Conservation (phyloP, 2,888 invertebrate genomes). For the Meteorus colon region DNA sequence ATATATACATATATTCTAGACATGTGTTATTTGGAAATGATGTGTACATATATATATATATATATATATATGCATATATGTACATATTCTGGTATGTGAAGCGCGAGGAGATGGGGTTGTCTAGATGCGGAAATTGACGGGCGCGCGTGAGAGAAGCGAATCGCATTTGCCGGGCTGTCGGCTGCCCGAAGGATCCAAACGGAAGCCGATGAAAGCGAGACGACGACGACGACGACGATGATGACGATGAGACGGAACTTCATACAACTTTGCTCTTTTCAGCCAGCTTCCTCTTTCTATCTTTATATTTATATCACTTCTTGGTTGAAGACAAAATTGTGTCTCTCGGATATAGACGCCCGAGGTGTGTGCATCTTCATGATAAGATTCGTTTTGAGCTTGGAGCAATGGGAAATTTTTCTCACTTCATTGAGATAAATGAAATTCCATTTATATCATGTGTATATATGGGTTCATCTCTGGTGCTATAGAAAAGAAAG, state of each 20-base stretch:
- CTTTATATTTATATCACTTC: neutral
- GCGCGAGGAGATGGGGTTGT: constrained; percentile 22
- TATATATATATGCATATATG: neutral
- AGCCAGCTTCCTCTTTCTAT: neutral
- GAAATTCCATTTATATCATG: neutral
- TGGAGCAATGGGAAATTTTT: neutral
- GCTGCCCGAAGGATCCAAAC: constrained; percentile 38
- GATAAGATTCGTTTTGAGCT: constrained; percentile 8
- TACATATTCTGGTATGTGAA: neutral
- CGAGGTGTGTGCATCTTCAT: neutral
- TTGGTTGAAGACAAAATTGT: neutral
- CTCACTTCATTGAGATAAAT: neutral
- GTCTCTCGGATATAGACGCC: neutral
- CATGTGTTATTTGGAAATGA: neutral
- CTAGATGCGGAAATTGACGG: constrained; percentile 38
- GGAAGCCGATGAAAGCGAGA: constrained; percentile 42
- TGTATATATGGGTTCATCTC: neutral
- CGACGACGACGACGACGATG: neutral
- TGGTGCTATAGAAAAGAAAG: neutral
- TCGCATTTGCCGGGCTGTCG: constrained; percentile 41
- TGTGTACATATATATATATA: neutral
- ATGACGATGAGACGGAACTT: neutral
- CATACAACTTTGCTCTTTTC: constrained; percentile 3
- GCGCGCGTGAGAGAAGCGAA: constrained; percentile 35
- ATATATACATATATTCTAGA: neutral